Base-by-base conservation (phyloP, 2,797 vertebrate species). In the Sebastes flavidus region DNA sequence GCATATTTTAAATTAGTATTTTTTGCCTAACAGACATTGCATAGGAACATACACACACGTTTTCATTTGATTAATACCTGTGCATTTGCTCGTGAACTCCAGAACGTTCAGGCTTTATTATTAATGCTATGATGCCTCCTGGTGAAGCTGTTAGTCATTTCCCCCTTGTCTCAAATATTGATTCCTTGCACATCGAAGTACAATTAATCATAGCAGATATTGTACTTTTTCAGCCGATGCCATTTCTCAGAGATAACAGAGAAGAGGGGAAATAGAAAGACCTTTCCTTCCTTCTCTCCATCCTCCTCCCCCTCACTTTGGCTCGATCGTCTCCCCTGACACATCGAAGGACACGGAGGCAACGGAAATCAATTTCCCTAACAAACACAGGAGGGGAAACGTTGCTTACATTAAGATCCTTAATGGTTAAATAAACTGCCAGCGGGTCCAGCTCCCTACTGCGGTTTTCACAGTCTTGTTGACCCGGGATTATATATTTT, bases 361-460 rank as follows among this genome's bases (percentile, higher is more conserved):
- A 62, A 68, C 27, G 78, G 66, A 87, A 85, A 85, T 84, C 59
- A 2, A 68, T 75, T 56, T 69, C n/a, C 22, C 67, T 72, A 78
- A 84, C 77, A 73, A 89, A 80, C 72, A 84, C 63, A 29, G 20
- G 54, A 58, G 67, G 34, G 55, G 32, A 46, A 79, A 56, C n/a
- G 9, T 65, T 74, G 38, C 52, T 58, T 52, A 61, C 67, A 82
- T 77, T 71, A 66, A 59, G 8, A 42, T 85, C 70, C 70, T 80
- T 78, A 78, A 74, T 71, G 56, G 65, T 60, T 74, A 63, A 61
- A 73, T 20, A 42, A 75, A 65, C 59, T 12, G n/a, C 65, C 76
- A 22, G 38, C 11, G 29, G 54, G 11, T 20, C 54, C 11, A 9
- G 3, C 12, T 55, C 74, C 11, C 22, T 18, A 22, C 38, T 14